phyloP scores from a whole-genome alignment of 2,113 vertebrate genomes.

The Dipodomys merriami region DNA sequence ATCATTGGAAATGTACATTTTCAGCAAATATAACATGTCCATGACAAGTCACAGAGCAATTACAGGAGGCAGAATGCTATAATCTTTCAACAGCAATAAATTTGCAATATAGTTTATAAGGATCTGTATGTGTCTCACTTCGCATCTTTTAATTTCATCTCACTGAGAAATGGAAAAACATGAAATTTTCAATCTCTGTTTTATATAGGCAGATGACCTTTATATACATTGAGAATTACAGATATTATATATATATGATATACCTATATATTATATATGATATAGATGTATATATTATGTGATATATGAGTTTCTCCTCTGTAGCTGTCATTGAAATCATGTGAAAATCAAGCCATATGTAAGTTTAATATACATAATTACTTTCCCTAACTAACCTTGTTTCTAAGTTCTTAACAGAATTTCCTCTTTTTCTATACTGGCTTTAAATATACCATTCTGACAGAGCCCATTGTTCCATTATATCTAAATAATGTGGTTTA shows the following conservation, averaged over 20 bases:
- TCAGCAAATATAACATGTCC: background rate
- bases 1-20: background rate
- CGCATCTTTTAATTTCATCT: background rate
- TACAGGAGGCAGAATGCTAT: background rate
- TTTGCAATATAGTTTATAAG: background rate
- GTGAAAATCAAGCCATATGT: background rate
- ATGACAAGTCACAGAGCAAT: background rate
- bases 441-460: background rate
- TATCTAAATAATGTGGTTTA: background rate
- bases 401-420: background rate
- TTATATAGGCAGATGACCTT: background rate
- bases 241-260: background rate
- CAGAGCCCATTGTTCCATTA: background rate
- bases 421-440: background rate
- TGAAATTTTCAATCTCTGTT: background rate
- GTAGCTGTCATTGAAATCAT: conserved; percentile 18
- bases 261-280: too few relatives aligned
- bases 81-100: background rate
- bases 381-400: background rate
- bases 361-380: background rate
- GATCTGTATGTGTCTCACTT: background rate
- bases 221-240: background rate
- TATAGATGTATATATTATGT: too few relatives aligned
- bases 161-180: background rate
- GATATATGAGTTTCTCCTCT: background rate